Evolutionary conservation across 1,140 invertebrate species (phyloP), one percentile per base, ranked within the genome.

Genomic region (Bemisia tabaci): DNA sequence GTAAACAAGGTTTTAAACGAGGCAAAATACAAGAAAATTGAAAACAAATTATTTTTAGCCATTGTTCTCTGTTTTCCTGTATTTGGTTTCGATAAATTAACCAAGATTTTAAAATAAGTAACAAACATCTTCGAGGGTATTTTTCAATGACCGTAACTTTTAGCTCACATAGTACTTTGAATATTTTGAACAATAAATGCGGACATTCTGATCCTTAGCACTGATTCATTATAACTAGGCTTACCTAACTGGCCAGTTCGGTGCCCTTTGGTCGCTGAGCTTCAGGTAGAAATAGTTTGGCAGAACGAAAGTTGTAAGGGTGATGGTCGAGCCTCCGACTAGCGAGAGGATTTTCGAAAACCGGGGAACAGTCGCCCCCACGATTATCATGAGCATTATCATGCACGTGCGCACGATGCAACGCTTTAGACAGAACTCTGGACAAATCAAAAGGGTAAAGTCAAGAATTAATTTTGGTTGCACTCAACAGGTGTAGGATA

Each of bases 311-410:
- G 85, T 85, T n/a, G 85, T 77, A 2, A 88, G 72, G 0, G 84
- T 84, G 11, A 87, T 79, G 2, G 84, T 87, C 2, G 86, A 86
- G 12, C 83, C 86, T 1, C 88, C 88, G 21, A 90, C 79, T 58
- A 90, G 77, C 22, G 87, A 81, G 60, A 90, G 73, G 67, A 90
- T 82, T 64, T 83, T 85, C 62, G 86, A 85, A 78, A 90, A 90
- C 58, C 81, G 78, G 0, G 88, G 88, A 21, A 90, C 75, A 26
- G 80, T 80, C 76, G 86, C 83, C 2, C 83, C 87, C 25, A 87
- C 78, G 72, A 88, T 83, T 65, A 88, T 74, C 62, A 87, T 81
- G 0, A 79, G 71, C 0, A 78, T 69, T 71, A 88, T 79, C 67
- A 89, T 79, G 0, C 75, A 71, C 0, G 83, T 78, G 58, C 88